Conservation (phyloP, 2,113 vertebrate species). For the Carassius carassius region DNA sequence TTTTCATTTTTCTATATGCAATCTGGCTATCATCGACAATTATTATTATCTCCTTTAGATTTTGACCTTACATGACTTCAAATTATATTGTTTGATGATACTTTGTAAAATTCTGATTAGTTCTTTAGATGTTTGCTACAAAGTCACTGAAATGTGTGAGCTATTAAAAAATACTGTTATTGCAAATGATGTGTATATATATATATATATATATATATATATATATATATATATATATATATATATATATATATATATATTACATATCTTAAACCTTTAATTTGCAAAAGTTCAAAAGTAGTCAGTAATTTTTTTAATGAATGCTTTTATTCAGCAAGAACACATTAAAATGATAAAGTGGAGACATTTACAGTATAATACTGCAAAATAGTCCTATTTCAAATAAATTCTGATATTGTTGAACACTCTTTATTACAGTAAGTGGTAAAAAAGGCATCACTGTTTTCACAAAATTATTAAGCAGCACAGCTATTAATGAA, state of each 20-base stretch:
- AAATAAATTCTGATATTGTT: too few relatives aligned
- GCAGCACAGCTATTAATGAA: background rate
- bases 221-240: too few relatives aligned
- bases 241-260: too few relatives aligned
- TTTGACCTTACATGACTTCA: background rate
- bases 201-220: too few relatives aligned
- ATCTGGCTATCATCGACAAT: background rate
- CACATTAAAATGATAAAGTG: background rate
- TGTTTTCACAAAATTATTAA: background rate
- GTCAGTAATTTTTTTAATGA: background rate
- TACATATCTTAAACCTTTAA: background rate
- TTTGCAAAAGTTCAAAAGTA: background rate
- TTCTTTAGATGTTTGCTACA: background rate
- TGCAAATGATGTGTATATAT: background rate
- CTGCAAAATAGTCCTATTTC: background rate
- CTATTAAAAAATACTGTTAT: background rate
- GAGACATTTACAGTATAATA: background rate
- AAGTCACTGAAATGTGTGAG: background rate
- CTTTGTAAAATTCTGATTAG: constrained; percentile 7
- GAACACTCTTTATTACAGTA: too few relatives aligned
- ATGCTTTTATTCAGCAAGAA: background rate
- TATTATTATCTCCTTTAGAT: background rate
- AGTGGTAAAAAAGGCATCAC: too few relatives aligned
- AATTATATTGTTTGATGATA: background rate
- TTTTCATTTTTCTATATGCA: background rate